phyloP scores from a whole-genome alignment of 30 jellyfish, hydroid and myxozoan species.

The Hydractinia echinata region DNA sequence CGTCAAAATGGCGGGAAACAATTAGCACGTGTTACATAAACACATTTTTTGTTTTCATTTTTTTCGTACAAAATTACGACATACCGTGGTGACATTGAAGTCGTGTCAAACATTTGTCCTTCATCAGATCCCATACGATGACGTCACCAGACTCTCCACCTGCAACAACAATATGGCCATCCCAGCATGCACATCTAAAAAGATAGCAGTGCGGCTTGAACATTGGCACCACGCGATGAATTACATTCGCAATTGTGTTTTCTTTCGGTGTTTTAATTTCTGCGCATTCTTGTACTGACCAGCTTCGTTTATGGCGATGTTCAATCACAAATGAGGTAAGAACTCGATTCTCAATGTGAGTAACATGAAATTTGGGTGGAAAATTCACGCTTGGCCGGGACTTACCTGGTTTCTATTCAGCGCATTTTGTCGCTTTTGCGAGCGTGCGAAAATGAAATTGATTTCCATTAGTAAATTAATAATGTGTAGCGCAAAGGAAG shows the following conservation, averaged over 20 bases:
- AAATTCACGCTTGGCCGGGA: no score
- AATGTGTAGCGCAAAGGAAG: no score
- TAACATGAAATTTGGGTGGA: no score
- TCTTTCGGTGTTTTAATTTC: neutral
- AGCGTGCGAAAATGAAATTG: no score
- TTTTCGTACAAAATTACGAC: neutral
- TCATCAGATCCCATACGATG: conserved; percentile 66
- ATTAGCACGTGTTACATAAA: neutral
- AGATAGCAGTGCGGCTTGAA: neutral
- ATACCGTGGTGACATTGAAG: conserved; percentile 50
- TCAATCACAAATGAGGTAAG: no score
- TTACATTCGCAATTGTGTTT: no score
- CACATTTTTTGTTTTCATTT: neutral
- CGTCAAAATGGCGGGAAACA: neutral
- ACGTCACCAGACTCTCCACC: conserved; percentile 77
- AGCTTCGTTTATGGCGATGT: no score
- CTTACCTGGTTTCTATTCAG: no score
- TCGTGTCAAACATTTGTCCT: conserved; percentile 29
- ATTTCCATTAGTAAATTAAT: no score
- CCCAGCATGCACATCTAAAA: conserved; percentile 80
- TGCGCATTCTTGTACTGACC: no score
- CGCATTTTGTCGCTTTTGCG: no score
- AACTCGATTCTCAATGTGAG: no score
- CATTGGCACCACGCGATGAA: neutral
- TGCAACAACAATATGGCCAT: conserved; percentile 75